A percentile compares a stretch with the other conserved stretches of the same genome.
Evolutionary conservation across 1,140 invertebrate species (phyloP).

Genomic region (Meloidogyne hapla): DNA sequence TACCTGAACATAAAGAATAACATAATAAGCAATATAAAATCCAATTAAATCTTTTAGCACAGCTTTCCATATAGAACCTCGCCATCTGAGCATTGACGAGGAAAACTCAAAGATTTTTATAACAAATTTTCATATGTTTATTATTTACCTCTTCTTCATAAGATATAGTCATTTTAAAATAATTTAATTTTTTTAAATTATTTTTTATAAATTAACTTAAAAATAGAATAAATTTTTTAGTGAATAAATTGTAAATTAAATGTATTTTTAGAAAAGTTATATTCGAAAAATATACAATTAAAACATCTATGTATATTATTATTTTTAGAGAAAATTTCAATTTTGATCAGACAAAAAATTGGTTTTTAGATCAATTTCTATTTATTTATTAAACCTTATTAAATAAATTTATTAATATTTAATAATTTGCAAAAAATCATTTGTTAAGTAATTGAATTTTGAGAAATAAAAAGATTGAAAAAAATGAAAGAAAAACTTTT

Average conservation of each 20-base stretch:
- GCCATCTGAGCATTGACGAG: conserved; percentile 62
- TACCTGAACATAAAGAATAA: conserved; percentile 63
- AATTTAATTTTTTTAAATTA: too few relatives aligned
- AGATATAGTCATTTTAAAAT: conserved; percentile 36
- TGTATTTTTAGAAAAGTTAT: too few relatives aligned
- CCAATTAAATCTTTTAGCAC: conserved; percentile 63
- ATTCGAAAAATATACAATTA: too few relatives aligned
- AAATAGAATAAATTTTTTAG: too few relatives aligned
- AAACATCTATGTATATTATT: too few relatives aligned
- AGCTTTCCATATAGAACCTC: conserved; percentile 62
- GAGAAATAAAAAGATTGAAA: not conserved
- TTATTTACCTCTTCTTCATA: conserved; percentile 39
- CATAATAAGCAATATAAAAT: conserved; percentile 63
- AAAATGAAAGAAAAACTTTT: not conserved
- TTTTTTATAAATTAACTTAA: too few relatives aligned
- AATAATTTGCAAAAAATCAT: not conserved
- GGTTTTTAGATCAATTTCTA: too few relatives aligned
- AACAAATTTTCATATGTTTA: conserved; percentile 20
- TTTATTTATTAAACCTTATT: too few relatives aligned
- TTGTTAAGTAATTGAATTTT: not conserved
- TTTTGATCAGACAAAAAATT: too few relatives aligned
- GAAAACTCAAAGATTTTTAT: conserved; percentile 46
- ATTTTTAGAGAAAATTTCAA: too few relatives aligned
- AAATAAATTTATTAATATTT: too few relatives aligned
- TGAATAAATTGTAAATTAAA: too few relatives aligned